A percentile compares a stretch with the other conserved stretches of the same genome.
Conservation (phyloP, 2,113 vertebrate species). For the Peromyscus leucopus region DNA sequence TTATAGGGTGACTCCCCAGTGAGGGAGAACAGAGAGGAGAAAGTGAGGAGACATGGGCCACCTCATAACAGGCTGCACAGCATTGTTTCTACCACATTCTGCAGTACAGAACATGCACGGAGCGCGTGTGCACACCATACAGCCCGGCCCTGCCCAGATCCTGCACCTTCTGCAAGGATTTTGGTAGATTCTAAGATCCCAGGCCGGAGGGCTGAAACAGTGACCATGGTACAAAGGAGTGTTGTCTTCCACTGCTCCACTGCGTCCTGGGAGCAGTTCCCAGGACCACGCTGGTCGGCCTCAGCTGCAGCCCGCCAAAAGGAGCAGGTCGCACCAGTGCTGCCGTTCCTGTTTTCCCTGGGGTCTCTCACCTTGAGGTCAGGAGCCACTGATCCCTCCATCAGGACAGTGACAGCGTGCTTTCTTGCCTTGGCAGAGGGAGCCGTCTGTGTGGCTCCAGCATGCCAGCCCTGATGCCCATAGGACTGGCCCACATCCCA, state of each 20-base stretch:
- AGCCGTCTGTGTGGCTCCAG: neutral
- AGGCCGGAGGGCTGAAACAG: neutral
- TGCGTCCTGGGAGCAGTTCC: neutral
- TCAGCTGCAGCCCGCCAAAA: neutral
- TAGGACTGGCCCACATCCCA: neutral
- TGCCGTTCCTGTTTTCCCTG: neutral
- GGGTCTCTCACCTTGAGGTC: neutral
- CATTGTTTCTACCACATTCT: neutral
- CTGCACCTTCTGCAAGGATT: neutral
- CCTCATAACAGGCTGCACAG: neutral
- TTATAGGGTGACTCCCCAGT: neutral
- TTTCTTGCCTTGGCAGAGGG: neutral
- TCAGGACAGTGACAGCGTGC: neutral
- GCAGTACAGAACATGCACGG: no score
- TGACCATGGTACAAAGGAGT: fast-evolving
- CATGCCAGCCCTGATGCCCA: neutral
- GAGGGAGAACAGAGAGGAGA: neutral
- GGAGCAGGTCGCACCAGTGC: neutral
- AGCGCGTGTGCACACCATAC: fast-evolving
- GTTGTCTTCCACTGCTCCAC: fast-evolving
- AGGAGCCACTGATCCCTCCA: neutral
- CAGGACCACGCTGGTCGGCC: neutral
- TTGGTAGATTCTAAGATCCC: neutral
- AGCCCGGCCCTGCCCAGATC: neutral
- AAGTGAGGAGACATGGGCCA: neutral